These are phyloP conservation scores for Amia ocellicauda DNA, from an alignment of 2,113 vertebrate species.

Conservation along the genomic window DNA sequence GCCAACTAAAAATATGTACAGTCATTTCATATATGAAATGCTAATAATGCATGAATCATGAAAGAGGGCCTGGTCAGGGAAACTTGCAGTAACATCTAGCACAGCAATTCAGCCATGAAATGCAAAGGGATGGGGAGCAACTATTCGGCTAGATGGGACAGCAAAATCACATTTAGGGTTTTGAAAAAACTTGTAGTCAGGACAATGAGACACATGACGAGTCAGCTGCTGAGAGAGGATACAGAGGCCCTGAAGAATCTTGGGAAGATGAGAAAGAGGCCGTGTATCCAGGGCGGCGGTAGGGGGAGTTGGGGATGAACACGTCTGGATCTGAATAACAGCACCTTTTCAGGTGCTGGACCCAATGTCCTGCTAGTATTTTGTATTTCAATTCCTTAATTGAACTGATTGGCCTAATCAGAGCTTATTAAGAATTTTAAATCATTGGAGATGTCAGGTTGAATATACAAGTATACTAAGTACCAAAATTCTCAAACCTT, in stretches of 20 bases:
- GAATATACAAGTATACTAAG: too few relatives aligned
- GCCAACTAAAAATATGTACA: not conserved
- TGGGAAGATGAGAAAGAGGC: not conserved
- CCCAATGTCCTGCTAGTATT: too few relatives aligned
- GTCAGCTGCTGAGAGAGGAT: constrained; percentile 53
- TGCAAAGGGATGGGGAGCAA: constrained; percentile 49
- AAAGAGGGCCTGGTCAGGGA: constrained; percentile 35
- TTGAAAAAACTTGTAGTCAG: constrained; percentile 45
- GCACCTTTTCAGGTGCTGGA: too few relatives aligned
- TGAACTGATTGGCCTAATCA: too few relatives aligned
- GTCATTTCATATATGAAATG: not conserved
- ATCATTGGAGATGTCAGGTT: too few relatives aligned
- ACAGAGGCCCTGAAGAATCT: constrained; percentile 38
- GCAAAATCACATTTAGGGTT: constrained; percentile 48
- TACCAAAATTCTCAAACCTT: too few relatives aligned
- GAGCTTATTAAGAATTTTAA: too few relatives aligned
- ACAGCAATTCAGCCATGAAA: constrained; percentile 53
- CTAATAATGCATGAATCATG: constrained; percentile 44
- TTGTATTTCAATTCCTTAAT: too few relatives aligned
- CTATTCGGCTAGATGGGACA: constrained; percentile 61
- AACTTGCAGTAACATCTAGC: constrained; percentile 42
- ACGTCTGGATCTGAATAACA: constrained; percentile 19
- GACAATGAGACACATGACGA: constrained; percentile 54
- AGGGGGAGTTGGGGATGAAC: constrained; percentile 31
- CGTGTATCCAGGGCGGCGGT: constrained; percentile 14